Base-by-base conservation (phyloP, 2,797 vertebrate genomes). In the Anguilla obscura region DNA sequence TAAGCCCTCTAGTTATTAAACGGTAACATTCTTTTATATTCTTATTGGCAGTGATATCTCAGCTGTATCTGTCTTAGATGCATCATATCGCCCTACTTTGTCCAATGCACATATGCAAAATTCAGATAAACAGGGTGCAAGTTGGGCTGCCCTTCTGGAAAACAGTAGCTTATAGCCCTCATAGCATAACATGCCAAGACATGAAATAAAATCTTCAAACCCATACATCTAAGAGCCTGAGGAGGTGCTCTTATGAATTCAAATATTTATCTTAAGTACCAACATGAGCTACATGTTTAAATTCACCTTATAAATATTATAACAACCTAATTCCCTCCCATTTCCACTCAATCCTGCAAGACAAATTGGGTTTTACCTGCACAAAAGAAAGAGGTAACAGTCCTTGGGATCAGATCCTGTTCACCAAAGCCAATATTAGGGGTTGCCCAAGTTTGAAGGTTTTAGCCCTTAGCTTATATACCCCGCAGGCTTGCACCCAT, bases 401-500 rank as follows among this genome's bases (percentile, higher is more conserved):
- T 96, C 96, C 96, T 95, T 93, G 96, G 95, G 96, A 96, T 96
- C 96, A 96, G 93, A 95, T 96, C 94, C 95, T 96, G 94, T 96
- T 95, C 96, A 96, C 94, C 94, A 95, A 93, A 94, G 94, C 93
- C 94, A 94, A 96, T 94, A 94, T 95, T 96, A 69, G 93, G 93
- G 95, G 97, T 97, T 95, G 96, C 97, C 97, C 96, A 91, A 93
- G 79, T 90, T 85, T 90, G 88, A 52, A 79, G 87, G 88, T 89
- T 88, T 87, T 87, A 80, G 86, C 50, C 86, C 88, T 88, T 82
- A 27, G 85, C 90, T 95, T 97, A 96, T 97, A 97, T 97, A 96
- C 94, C 1, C 0, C 89, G 48, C 90, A 90, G 86, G 86, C 89
- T 24, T 58, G 63, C 89, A 74, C 89, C 89, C 91, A 96, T 96